Conservation (phyloP, 2,113 vertebrate species). For the Odontophorus gujanensis region DNA sequence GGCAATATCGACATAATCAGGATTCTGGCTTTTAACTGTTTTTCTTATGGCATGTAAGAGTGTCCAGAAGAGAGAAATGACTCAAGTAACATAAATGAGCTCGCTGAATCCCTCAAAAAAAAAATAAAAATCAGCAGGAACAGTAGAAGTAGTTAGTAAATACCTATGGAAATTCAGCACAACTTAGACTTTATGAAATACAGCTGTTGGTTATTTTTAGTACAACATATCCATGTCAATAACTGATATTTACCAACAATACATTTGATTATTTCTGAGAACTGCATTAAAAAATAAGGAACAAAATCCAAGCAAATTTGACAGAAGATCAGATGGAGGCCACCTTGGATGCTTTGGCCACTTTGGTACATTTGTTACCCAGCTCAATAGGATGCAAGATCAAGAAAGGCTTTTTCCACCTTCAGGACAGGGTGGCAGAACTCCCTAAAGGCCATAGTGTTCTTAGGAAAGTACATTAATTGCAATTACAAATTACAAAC, state of each 20-base stretch:
- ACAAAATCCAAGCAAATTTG: not conserved
- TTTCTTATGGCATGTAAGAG: fast-evolving
- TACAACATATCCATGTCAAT: not conserved
- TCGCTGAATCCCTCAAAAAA: constrained; percentile 13
- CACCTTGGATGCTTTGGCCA: not conserved
- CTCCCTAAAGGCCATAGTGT: not conserved
- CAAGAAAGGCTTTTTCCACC: not conserved
- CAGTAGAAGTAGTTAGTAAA: not conserved
- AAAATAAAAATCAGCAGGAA: not conserved
- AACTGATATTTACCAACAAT: constrained; percentile 15
- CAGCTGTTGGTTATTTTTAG: not conserved
- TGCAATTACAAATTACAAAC: not conserved
- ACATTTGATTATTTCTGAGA: constrained; percentile 27
- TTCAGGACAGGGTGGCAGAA: not conserved
- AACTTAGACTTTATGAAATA: constrained; percentile 17
- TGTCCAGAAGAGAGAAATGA: constrained; percentile 21
- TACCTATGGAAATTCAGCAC: constrained; percentile 11
- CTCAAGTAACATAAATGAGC: constrained; percentile 18
- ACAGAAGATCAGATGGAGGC: not conserved
- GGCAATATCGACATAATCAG: not conserved
- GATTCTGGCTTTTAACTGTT: not conserved
- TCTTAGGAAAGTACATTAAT: not conserved
- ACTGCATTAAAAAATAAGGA: not conserved
- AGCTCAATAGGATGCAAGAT: not conserved
- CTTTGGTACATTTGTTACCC: not conserved